phyloP scores from a whole-genome alignment of 23 tunicate species.

The Botrylloides violaceus region DNA sequence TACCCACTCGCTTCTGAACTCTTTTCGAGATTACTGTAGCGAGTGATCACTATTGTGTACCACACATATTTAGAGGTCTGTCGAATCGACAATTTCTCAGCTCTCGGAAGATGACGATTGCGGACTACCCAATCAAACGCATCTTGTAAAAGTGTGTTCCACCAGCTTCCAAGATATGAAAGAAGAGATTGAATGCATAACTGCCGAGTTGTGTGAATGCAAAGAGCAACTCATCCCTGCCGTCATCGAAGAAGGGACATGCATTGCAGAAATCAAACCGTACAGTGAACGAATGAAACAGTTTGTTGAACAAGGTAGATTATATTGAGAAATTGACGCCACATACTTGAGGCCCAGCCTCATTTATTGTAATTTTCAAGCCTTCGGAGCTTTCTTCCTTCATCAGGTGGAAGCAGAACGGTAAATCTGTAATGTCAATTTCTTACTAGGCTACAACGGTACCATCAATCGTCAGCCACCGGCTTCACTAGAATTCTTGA shows the following conservation, averaged over 20 bases:
- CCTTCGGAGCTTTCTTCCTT: background rate
- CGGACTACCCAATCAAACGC: constrained; percentile 40
- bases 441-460: too few relatives aligned
- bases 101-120: constrained; percentile 22
- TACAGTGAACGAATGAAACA: constrained; percentile 34
- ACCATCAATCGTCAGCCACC: too few relatives aligned
- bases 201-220: constrained; percentile 56
- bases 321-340: too few relatives aligned
- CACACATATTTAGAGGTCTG: too few relatives aligned
- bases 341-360: too few relatives aligned
- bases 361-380: too few relatives aligned
- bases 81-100: background rate
- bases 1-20: too few relatives aligned
- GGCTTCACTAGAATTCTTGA: too few relatives aligned
- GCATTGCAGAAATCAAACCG: constrained; percentile 42
- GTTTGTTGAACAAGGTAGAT: constrained; percentile 47
- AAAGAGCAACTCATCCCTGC: constrained; percentile 50
- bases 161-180: constrained; percentile 32
- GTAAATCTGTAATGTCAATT: too few relatives aligned
- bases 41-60: too few relatives aligned
- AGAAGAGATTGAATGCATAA: constrained; percentile 40
- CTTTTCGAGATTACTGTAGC: too few relatives aligned
- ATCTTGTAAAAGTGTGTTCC: constrained; percentile 28
- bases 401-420: background rate
- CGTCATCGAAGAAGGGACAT: constrained; percentile 47